These are phyloP conservation scores for Siniperca undulata DNA, from an alignment of 2,797 vertebrate species.

Conservation along the genomic window DNA sequence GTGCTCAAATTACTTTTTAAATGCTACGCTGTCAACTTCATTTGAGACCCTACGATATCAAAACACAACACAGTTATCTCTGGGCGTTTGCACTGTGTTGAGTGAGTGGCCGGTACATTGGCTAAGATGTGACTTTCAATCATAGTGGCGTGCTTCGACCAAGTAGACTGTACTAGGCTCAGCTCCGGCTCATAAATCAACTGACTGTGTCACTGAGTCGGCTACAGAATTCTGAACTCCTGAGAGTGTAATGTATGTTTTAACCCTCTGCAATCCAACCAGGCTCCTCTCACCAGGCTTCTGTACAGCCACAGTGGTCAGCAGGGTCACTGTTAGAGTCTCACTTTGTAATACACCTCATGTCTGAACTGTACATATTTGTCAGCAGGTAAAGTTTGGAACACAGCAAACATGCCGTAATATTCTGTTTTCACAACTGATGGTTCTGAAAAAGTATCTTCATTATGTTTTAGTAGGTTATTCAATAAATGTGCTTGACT, in stretches of 20 bases:
- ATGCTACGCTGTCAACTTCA: constrained; percentile 71
- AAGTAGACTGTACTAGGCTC: constrained; percentile 52
- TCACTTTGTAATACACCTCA: constrained; percentile 6
- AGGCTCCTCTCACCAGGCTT: constrained; percentile 28
- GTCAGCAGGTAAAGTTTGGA: neutral
- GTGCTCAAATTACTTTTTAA: constrained; percentile 73
- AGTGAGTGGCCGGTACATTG: constrained; percentile 66
- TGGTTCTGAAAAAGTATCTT: neutral
- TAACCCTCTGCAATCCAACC: constrained; percentile 60
- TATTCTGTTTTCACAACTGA: neutral
- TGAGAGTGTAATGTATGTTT: constrained; percentile 64
- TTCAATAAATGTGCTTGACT: neutral
- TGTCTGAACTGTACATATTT: neutral
- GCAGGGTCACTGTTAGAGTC: neutral
- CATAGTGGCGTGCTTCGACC: constrained; percentile 63
- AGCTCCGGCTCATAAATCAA: constrained; percentile 81
- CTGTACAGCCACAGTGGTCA: constrained; percentile 17
- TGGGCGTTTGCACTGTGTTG: constrained; percentile 60
- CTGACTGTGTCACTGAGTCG: constrained; percentile 57
- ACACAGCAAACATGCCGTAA: neutral
- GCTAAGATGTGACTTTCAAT: constrained; percentile 77
- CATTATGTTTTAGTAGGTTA: neutral
- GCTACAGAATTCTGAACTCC: constrained; percentile 71
- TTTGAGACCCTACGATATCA: constrained; percentile 60
- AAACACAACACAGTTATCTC: constrained; percentile 71